Conservation (phyloP, 1,140 invertebrate genomes). For the Heliconius nattereri region DNA sequence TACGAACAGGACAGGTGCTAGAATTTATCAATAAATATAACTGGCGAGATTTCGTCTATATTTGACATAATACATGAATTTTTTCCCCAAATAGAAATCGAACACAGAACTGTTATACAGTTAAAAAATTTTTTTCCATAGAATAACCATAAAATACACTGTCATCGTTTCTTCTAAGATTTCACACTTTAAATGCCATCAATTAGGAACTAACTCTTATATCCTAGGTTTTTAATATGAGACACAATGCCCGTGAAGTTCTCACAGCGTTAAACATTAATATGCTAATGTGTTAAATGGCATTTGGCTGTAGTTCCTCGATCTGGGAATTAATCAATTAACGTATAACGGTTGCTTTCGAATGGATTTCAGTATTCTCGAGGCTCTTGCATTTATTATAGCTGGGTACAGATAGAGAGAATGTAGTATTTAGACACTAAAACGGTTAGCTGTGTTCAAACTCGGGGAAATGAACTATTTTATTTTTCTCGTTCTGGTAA, state of each 20-base stretch:
- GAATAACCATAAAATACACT: not conserved
- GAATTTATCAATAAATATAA: too few relatives aligned
- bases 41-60: too few relatives aligned
- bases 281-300: slow-evolving; percentile 17
- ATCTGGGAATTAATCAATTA: slow-evolving; percentile 13
- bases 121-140: too few relatives aligned
- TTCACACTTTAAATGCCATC: not conserved
- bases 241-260: slow-evolving; percentile 2
- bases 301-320: slow-evolving; percentile 11
- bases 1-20: too few relatives aligned
- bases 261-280: slow-evolving; percentile 20
- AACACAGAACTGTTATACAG: too few relatives aligned
- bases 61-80: too few relatives aligned
- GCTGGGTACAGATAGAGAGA: not conserved
- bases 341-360: not conserved
- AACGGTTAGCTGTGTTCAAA: too few relatives aligned
- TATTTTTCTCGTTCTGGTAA: too few relatives aligned
- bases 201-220: not conserved
- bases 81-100: too few relatives aligned
- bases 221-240: slow-evolving; percentile 9
- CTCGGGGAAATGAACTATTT: too few relatives aligned
- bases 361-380: not conserved
- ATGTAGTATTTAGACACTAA: not conserved
- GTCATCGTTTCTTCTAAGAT: not conserved
- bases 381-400: too few relatives aligned